Percentiles rank a stretch among this genome's conserved stretches.
Evolutionary conservation across 2,888 invertebrate genomes (phyloP).

Genomic region (Nomada lathburiana): DNA sequence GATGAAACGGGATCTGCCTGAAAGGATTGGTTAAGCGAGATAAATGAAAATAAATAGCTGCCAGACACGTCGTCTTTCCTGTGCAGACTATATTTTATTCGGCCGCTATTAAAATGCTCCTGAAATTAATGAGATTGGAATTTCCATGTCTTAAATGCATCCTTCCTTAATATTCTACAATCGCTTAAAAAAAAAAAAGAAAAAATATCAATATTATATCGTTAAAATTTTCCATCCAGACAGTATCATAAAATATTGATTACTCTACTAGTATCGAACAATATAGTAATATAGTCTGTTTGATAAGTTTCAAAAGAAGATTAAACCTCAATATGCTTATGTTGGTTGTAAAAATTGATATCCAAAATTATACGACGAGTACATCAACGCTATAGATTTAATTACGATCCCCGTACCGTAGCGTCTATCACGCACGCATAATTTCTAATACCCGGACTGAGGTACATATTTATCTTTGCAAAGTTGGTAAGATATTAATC

Average conservation of each 20-base stretch:
- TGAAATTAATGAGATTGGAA: not conserved
- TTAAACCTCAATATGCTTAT: conserved; percentile 12
- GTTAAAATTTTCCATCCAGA: too few relatives aligned
- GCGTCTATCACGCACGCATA: not conserved
- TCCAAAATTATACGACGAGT: not conserved
- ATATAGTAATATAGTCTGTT: not conserved
- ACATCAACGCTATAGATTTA: not conserved
- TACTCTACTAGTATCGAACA: too few relatives aligned
- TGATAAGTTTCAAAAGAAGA: conserved; percentile 18
- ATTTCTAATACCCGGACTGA: not conserved
- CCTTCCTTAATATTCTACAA: too few relatives aligned
- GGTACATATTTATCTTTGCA: not conserved
- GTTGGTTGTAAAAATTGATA: not conserved
- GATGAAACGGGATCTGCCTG: conserved; percentile 59
- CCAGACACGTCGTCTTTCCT: conserved; percentile 38
- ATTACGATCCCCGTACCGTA: not conserved
- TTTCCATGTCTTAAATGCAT: too few relatives aligned
- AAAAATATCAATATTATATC: too few relatives aligned
- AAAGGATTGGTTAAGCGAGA: conserved; percentile 47
- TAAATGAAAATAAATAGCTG: conserved; percentile 73
- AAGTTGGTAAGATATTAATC: not conserved
- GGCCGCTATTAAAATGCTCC: not conserved
- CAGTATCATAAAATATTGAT: too few relatives aligned
- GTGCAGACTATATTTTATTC: conserved; percentile 3
- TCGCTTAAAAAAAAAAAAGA: not conserved